Evolutionary conservation across 2,888 invertebrate species (phyloP).

Genomic region (Hydraecia micacea): DNA sequence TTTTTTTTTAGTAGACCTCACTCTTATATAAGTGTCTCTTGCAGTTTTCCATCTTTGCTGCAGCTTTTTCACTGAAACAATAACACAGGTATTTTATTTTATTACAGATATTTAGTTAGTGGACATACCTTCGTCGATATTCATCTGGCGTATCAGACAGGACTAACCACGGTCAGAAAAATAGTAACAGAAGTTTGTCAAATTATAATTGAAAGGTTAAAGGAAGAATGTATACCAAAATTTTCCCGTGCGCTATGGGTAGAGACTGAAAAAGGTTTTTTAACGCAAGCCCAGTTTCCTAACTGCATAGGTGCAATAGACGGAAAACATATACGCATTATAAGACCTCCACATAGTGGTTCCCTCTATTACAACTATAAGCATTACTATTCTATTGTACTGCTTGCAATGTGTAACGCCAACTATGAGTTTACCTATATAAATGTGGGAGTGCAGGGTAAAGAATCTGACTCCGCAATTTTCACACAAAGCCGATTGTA

Average conservation of each 20-base stretch:
- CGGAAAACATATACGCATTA: conserved; percentile 59
- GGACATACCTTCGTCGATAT: conserved; percentile 64
- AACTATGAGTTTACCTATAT: conserved; percentile 62
- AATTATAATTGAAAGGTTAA: conserved; percentile 64
- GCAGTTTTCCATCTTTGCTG: conserved; percentile 61
- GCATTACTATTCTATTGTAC: conserved; percentile 59
- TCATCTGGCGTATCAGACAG: conserved; percentile 64
- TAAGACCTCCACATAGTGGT: conserved; percentile 61
- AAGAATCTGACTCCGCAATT: conserved; percentile 60
- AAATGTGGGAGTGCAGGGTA: conserved; percentile 59
- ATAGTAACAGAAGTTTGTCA: conserved; percentile 65
- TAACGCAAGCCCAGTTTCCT: conserved; percentile 58
- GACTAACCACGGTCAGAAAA: conserved; percentile 64
- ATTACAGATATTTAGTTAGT: conserved; percentile 61
- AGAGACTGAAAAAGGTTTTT: conserved; percentile 60
- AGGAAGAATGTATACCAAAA: conserved; percentile 61
- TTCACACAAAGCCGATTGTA: conserved; percentile 57
- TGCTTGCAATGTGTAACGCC: conserved; percentile 59
- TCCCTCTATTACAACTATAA: conserved; percentile 63
- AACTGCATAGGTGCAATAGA: conserved; percentile 57
- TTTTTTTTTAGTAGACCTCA: conserved; percentile 61
- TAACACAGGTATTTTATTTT: conserved; percentile 33
- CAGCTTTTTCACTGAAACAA: conserved; percentile 55
- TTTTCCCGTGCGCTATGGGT: conserved; percentile 62
- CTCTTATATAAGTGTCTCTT: conserved; percentile 60